Percentiles rank a stretch among this genome's conserved stretches.
phyloP scores from a whole-genome alignment of 2,797 vertebrate genomes.

The Scyliorhinus canicula region DNA sequence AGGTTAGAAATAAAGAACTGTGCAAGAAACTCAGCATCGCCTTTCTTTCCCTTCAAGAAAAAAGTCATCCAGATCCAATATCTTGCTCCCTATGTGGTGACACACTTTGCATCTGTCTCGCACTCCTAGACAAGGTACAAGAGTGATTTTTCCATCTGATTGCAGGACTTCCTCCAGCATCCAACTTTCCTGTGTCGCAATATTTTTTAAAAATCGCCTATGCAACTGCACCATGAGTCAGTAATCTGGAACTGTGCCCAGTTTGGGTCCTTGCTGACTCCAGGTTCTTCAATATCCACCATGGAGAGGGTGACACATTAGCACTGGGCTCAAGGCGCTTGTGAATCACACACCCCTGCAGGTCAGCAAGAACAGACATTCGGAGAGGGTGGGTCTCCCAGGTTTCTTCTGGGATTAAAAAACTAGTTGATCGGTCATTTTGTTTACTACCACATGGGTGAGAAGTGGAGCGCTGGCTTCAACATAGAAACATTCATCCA shows the following conservation, averaged over 20 bases:
- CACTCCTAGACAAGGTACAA: no score
- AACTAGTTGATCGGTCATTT: background rate
- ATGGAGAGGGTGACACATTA: no score
- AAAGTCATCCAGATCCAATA: background rate
- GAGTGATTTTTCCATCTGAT: background rate
- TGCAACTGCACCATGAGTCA: background rate
- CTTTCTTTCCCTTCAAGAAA: background rate
- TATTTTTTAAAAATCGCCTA: background rate
- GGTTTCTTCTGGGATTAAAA: background rate
- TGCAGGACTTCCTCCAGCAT: background rate
- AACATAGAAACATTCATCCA: background rate
- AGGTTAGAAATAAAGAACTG: background rate
- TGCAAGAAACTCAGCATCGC: background rate
- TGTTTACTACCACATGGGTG: background rate
- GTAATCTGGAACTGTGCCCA: background rate
- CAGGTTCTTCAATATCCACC: background rate
- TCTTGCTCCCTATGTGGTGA: no score
- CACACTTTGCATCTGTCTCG: background rate
- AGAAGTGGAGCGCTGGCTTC: background rate
- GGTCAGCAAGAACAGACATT: background rate
- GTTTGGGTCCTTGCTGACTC: background rate
- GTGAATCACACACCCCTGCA: background rate
- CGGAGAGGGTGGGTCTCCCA: background rate
- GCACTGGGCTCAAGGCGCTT: background rate
- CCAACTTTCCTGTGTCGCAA: background rate